These are phyloP conservation scores for Charadrius vociferus DNA, from an alignment of 2,113 vertebrate species.

Conservation along the genomic window DNA sequence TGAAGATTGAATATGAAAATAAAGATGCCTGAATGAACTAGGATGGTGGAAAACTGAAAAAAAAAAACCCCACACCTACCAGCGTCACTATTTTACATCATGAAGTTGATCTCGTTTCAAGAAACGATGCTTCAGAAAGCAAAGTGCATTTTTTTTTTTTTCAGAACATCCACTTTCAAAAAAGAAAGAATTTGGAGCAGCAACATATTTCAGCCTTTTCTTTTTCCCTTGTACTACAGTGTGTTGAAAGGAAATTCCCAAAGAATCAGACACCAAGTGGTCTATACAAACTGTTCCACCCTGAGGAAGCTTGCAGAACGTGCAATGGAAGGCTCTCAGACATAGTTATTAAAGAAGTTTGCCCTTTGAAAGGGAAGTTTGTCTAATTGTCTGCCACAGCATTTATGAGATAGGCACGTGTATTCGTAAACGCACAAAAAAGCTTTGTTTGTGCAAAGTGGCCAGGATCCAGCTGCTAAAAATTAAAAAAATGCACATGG, in stretches of 20 bases:
- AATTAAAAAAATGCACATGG: not conserved
- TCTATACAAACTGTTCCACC: not conserved
- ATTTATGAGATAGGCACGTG: not conserved
- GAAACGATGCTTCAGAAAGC: not conserved
- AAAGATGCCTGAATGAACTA: not conserved
- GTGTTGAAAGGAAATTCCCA: not conserved
- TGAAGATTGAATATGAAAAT: no score
- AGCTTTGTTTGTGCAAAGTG: not conserved
- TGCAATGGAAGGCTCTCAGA: not conserved
- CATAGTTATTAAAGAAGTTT: not conserved
- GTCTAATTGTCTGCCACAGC: not conserved
- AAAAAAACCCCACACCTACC: no score
- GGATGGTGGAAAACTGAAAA: not conserved
- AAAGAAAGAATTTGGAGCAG: not conserved
- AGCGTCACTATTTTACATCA: not conserved
- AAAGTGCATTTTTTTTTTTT: not conserved
- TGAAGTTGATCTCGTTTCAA: not conserved
- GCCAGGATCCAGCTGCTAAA: not conserved
- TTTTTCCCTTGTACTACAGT: not conserved
- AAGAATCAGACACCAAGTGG: not conserved
- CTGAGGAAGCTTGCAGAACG: not conserved
- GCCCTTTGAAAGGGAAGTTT: not conserved
- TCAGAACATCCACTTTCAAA: not conserved
- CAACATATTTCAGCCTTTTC: not conserved
- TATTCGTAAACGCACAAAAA: not conserved